Conservation (phyloP, 2,888 invertebrate genomes). For the Actias luna region DNA sequence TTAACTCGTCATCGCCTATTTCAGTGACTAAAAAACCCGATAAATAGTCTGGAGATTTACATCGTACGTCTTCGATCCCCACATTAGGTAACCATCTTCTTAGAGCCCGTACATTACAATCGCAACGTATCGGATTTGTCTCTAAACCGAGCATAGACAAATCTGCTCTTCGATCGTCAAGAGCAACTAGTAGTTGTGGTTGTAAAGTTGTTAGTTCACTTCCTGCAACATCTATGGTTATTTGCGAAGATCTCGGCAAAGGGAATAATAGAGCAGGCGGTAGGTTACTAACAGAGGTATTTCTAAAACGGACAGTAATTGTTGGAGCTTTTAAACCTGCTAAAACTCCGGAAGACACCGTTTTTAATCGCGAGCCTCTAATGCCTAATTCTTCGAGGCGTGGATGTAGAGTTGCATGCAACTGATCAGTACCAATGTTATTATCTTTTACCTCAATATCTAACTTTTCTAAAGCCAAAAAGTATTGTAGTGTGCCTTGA, state of each 20-base stretch:
- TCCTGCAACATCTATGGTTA: conserved; percentile 89
- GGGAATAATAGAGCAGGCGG: conserved; percentile 93
- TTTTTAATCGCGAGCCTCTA: conserved; percentile 87
- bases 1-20: conserved; percentile 90
- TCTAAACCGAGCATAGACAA: conserved; percentile 88
- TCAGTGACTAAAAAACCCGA: conserved; percentile 86
- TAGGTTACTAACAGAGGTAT: conserved; percentile 89
- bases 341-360: conserved; percentile 90
- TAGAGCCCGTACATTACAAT: conserved; percentile 90
- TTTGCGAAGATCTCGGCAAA: conserved; percentile 91
- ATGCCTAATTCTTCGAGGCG: conserved; percentile 88
- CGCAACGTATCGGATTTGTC: conserved; percentile 91
- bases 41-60: conserved; percentile 87
- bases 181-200: conserved; percentile 88
- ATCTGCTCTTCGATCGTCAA: conserved; percentile 91
- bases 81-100: conserved; percentile 88
- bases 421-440: conserved; percentile 89
- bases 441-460: conserved; percentile 94
- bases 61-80: conserved; percentile 83
- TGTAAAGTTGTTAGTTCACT: conserved; percentile 89
- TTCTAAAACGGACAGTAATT: conserved; percentile 87
- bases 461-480: conserved; percentile 87
- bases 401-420: conserved; percentile 90
- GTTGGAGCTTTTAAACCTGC: conserved; percentile 89
- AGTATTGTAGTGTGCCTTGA: conserved; percentile 89